Percentiles rank a stretch among this genome's conserved stretches.
Conservation (phyloP, 2,113 vertebrate species). For the Salvator merianae region DNA sequence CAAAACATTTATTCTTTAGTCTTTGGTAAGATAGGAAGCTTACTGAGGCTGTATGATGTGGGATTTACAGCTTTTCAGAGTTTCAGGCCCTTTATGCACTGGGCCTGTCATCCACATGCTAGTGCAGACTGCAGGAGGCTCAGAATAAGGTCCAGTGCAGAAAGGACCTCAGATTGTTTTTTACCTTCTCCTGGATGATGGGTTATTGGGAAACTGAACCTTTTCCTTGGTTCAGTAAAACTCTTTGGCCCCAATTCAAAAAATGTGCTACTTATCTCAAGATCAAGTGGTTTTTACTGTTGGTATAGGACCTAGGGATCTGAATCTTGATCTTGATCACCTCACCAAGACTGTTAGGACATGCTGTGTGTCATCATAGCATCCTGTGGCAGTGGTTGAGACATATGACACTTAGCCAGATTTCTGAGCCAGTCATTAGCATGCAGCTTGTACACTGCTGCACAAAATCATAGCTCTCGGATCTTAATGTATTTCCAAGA, state of each 20-base stretch:
- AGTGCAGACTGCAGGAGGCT: no score
- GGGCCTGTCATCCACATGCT: no score
- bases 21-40: background rate
- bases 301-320: background rate
- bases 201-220: background rate
- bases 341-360: background rate
- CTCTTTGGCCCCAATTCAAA: background rate
- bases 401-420: no score
- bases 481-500: no score
- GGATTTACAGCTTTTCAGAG: no score
- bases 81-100: no score
- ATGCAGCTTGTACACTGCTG: no score
- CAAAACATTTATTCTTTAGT: background rate
- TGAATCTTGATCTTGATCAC: background rate
- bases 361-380: background rate
- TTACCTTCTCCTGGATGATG: background rate
- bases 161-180: no score
- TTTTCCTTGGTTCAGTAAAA: background rate
- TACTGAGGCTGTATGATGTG: no score
- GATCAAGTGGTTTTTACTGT: background rate
- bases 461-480: no score
- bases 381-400: background rate
- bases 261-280: background rate
- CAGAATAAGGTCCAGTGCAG: no score
- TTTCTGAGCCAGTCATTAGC: no score